These are phyloP conservation scores for Dromius quadrimaculatus DNA, from an alignment of 2,888 invertebrate genomes.

Conservation along the genomic window DNA sequence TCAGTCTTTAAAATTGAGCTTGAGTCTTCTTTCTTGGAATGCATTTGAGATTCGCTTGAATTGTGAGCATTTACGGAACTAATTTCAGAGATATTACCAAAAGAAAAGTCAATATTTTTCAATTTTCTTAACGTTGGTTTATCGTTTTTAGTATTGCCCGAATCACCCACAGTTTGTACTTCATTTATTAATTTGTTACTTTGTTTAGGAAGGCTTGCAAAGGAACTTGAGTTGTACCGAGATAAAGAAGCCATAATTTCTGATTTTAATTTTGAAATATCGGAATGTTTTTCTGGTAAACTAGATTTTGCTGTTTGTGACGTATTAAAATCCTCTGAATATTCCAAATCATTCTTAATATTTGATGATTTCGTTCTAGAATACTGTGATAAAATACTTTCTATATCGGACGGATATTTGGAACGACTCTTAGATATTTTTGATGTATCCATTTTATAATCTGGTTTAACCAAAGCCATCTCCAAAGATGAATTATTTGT, in stretches of 20 bases:
- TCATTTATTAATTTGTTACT: too few relatives aligned
- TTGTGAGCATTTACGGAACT: too few relatives aligned
- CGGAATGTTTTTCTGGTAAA: not conserved
- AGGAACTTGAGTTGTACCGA: conserved; percentile 7
- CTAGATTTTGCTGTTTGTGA: conserved; percentile 1
- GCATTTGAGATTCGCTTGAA: conserved; percentile 4
- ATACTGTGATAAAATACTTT: conserved; percentile 48
- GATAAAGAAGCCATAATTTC: conserved; percentile 18
- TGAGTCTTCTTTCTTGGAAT: conserved; percentile 23
- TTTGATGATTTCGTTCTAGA: conserved; percentile 37
- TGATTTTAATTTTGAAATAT: conserved; percentile 23
- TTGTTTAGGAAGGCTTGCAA: conserved; percentile 12
- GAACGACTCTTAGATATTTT: conserved; percentile 8
- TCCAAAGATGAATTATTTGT: conserved; percentile 14
- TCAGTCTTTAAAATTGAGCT: conserved; percentile 29
- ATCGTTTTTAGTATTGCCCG: too few relatives aligned
- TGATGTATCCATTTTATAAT: conserved; percentile 30
- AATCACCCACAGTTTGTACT: too few relatives aligned
- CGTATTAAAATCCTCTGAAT: conserved; percentile 46
- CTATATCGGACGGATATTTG: conserved; percentile 43
- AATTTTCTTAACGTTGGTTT: too few relatives aligned
- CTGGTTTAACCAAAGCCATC: conserved; percentile 5
- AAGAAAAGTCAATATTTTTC: too few relatives aligned
- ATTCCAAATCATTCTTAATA: conserved; percentile 13
- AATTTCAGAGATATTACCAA: too few relatives aligned